phyloP scores from a whole-genome alignment of 2,797 vertebrate genomes.

The Poecilia velifera region DNA sequence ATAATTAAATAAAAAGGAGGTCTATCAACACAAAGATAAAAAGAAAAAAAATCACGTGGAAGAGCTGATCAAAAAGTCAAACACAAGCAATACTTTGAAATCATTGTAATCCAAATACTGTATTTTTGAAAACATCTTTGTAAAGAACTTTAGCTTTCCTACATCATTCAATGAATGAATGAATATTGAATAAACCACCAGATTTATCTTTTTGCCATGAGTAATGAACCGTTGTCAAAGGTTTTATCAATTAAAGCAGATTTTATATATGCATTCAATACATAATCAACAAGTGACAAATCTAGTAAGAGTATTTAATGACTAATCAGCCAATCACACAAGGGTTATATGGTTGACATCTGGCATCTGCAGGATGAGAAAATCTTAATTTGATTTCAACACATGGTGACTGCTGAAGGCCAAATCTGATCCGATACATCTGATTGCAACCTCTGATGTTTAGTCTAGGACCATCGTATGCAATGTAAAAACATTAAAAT shows the following conservation, averaged over 20 bases:
- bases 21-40: background rate
- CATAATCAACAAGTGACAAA: background rate
- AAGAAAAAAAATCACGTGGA: background rate
- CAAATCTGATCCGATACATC: background rate
- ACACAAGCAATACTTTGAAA: background rate
- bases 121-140: background rate
- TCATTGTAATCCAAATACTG: background rate
- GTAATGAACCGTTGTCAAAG: background rate
- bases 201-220: background rate
- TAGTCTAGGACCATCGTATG: background rate
- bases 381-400: background rate
- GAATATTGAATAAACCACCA: background rate
- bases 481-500: background rate
- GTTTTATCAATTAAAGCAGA: background rate
- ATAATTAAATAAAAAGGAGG: background rate
- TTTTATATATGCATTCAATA: background rate
- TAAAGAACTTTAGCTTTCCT: too few species aligned
- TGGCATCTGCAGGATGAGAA: background rate
- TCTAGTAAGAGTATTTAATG: background rate
- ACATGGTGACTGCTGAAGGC: background rate
- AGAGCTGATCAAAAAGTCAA: background rate
- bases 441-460: background rate
- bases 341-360: too few species aligned
- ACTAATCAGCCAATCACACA: background rate
- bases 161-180: background rate